Conservation (phyloP, 2,888 invertebrate genomes). For the Melanostoma mellinum region DNA sequence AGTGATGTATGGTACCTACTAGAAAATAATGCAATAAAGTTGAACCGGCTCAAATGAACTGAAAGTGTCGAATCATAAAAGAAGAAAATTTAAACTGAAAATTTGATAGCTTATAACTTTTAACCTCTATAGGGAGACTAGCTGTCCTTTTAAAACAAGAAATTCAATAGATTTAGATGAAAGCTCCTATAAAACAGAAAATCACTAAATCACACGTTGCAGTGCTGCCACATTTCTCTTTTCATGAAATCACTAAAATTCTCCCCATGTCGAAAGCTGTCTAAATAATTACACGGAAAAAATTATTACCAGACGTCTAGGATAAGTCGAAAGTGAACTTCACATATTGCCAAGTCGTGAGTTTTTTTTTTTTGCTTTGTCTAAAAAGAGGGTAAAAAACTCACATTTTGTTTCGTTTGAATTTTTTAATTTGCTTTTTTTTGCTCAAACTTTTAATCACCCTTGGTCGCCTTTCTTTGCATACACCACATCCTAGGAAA, state of each 20-base stretch:
- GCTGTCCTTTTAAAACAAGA: no score
- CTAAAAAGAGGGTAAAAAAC: conserved; percentile 23
- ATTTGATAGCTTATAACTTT: no score
- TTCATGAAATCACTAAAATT: conserved; percentile 1
- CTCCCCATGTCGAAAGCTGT: conserved; percentile 19
- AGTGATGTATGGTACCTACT: no score
- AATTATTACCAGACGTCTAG: conserved; percentile 56
- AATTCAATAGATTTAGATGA: no score
- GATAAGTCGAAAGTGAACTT: conserved; percentile 23
- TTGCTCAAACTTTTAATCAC: conserved; percentile 61
- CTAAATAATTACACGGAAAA: conserved; percentile 52
- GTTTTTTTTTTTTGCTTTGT: conserved; percentile 8
- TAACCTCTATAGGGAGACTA: no score
- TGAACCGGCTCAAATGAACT: no score
- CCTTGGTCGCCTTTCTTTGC: conserved; percentile 30
- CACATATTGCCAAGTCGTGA: conserved; percentile 51
- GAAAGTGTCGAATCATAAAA: no score
- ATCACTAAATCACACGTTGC: neutral
- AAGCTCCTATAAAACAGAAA: no score
- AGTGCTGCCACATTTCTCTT: conserved; percentile 12
- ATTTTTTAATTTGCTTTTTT: conserved; percentile 46
- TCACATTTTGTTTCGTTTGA: conserved; percentile 1
- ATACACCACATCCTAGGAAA: neutral
- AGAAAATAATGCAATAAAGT: no score
- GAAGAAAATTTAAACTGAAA: no score